Percentiles rank a stretch among this genome's conserved stretches.
These are phyloP conservation scores for Eospalax fontanierii DNA, from an alignment of 2,797 vertebrate genomes.

Conservation along the genomic window DNA sequence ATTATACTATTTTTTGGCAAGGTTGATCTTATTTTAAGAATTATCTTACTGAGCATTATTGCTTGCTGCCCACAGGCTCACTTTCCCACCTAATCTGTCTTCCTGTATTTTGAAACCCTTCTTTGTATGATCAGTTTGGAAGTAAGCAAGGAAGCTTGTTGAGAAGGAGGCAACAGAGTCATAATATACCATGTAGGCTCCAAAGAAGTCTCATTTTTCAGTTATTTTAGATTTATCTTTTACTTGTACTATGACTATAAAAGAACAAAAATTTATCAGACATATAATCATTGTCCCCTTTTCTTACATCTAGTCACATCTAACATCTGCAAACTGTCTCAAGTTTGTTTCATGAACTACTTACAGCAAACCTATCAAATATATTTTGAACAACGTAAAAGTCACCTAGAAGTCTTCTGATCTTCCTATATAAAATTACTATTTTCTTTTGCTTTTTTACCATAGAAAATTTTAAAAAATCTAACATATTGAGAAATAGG, in stretches of 20 bases:
- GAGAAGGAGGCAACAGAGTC: neutral
- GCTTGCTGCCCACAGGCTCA: neutral
- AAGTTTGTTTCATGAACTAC: neutral
- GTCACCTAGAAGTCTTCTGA: slow-evolving; percentile 27
- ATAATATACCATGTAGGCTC: neutral
- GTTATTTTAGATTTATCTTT: neutral
- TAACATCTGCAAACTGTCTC: neutral
- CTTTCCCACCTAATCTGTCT: neutral
- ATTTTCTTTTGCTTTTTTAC: neutral
- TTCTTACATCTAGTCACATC: neutral
- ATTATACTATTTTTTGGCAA: neutral
- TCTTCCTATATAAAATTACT: neutral
- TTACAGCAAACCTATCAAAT: neutral
- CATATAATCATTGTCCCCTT: neutral
- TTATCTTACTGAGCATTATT: neutral
- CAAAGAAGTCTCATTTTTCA: neutral
- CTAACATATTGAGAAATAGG: slow-evolving; percentile 50
- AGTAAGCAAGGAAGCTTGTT: neutral
- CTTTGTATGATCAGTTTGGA: neutral
- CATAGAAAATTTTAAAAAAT: neutral
- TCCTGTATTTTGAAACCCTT: neutral
- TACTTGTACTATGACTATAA: neutral
- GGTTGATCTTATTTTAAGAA: neutral
- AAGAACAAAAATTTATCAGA: neutral
- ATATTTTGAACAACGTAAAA: neutral